phyloP scores from a whole-genome alignment of 1,140 invertebrate genomes.

The Macrocentrus cingulum region DNA sequence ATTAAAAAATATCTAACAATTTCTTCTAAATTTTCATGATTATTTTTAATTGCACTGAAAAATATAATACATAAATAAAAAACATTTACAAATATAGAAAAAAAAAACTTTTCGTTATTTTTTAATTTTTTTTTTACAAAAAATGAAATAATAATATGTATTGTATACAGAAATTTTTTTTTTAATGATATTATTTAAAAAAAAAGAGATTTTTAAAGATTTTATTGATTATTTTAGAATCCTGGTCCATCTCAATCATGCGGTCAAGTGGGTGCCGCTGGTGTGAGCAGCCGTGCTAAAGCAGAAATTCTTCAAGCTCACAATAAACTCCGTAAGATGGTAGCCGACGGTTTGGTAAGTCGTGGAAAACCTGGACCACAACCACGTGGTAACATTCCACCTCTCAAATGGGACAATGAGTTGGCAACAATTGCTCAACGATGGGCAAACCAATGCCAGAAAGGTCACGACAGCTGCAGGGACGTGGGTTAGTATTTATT shows the following conservation, averaged over 20 bases:
- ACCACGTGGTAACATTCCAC: constrained; percentile 58
- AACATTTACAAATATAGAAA: no score
- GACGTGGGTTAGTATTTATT: constrained; percentile 52
- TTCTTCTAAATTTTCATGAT: no score
- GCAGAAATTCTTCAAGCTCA: constrained; percentile 37
- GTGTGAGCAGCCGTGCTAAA: neutral
- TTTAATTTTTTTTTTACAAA: no score
- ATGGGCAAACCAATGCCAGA: constrained; percentile 65
- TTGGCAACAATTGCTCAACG: constrained; percentile 62
- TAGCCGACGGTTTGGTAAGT: constrained; percentile 57
- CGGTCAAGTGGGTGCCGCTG: neutral
- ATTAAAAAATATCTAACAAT: no score
- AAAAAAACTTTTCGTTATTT: no score
- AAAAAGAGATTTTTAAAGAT: no score
- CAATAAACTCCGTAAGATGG: constrained; percentile 54
- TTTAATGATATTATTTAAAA: no score
- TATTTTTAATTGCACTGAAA: no score
- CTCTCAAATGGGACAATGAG: constrained; percentile 63
- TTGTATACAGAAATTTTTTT: no score
- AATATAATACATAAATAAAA: no score
- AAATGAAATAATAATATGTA: no score
- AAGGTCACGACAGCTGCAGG: constrained; percentile 60
- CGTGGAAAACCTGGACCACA: constrained; percentile 59
- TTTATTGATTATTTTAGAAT: no score
- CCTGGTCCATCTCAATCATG: neutral